Evolutionary conservation across 2,888 invertebrate species (phyloP), one percentile per base, ranked within the genome.

Genomic region (Acanthosepion lycidas): DNA sequence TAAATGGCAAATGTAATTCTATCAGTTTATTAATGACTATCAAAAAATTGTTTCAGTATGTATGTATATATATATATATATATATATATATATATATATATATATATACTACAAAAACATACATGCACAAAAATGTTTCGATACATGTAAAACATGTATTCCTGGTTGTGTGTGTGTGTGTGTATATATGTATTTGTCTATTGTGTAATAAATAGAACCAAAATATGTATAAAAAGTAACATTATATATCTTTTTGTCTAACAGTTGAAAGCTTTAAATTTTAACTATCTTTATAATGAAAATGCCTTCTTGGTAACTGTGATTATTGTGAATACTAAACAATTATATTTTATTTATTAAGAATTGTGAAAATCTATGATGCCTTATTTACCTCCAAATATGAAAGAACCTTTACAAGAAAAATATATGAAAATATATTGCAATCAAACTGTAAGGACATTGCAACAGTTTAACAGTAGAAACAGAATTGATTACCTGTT

Each of bases 341-440:
- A 78, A 78, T n/a, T n/a, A 78, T 78, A 33, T 33, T 78, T 78
- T 78, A 78, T 78, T 78, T 78, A 78, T 78, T 78, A 78, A n/a
- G n/a, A 78, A 78, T 78, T 8, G 1, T 78, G 78, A 78, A 78
- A 78, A 78, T 78, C n/a, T n/a, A 9, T 78, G 78, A n/a, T 78
- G 78, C 78, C 78, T 78, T 78, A 78, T 78, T 78, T 78, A 78
- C 78, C 33, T 33, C 78, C n/a, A 78, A 78, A 78, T 78, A 33
- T 78, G 28, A 9, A 78, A 5, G n/a, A 78, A 28, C 20, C 23
- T 23, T 59, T 23, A 59, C 15, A 78, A n/a, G 15, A 78, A 78
- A 78, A 78, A n/a, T n/a, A 78, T 78, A 78, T n/a, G 8, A 26
- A 64, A 28, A 9, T n/a, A 78, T 78, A 59, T 23, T 23, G 59